Conservation (phyloP, 2,888 invertebrate species). For the Leuctra nigra region DNA sequence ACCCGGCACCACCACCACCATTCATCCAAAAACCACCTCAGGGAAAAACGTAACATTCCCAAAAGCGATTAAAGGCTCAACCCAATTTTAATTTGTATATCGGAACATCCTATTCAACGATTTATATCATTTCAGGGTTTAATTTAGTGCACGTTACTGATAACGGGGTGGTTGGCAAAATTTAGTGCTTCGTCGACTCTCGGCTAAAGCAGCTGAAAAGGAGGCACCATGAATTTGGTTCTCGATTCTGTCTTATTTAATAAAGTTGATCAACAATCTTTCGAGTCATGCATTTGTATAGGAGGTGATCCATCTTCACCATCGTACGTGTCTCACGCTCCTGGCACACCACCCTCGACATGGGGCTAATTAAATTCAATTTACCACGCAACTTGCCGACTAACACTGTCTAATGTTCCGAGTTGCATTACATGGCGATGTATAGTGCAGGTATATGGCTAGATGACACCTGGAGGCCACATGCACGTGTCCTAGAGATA, state of each 20-base stretch:
- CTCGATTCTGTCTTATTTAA: conserved; percentile 15
- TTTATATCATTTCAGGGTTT: neutral
- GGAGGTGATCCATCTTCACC: conserved; percentile 13
- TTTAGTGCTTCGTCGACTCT: neutral
- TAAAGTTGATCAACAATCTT: conserved; percentile 17
- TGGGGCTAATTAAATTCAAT: conserved; percentile 16
- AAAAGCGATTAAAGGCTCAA: too few species aligned
- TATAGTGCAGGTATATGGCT: too few species aligned
- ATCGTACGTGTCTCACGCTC: conserved; percentile 8
- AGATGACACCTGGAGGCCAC: too few species aligned
- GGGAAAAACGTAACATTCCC: too few species aligned
- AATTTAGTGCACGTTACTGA: neutral
- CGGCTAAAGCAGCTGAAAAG: too few species aligned
- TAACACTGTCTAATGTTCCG: neutral
- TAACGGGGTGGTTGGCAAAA: neutral
- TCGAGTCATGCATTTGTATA: conserved; percentile 11
- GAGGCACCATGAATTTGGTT: neutral
- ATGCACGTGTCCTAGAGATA: too few species aligned
- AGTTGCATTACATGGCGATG: too few species aligned
- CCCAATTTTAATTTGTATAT: too few species aligned
- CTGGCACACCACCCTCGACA: neutral
- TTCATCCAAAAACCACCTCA: too few species aligned
- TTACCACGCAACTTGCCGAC: conserved; percentile 1
- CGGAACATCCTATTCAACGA: too few species aligned
- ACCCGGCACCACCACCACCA: too few species aligned